Base-by-base conservation (phyloP, 2,113 vertebrate species). In the Dendropsophus ebraccatus region DNA sequence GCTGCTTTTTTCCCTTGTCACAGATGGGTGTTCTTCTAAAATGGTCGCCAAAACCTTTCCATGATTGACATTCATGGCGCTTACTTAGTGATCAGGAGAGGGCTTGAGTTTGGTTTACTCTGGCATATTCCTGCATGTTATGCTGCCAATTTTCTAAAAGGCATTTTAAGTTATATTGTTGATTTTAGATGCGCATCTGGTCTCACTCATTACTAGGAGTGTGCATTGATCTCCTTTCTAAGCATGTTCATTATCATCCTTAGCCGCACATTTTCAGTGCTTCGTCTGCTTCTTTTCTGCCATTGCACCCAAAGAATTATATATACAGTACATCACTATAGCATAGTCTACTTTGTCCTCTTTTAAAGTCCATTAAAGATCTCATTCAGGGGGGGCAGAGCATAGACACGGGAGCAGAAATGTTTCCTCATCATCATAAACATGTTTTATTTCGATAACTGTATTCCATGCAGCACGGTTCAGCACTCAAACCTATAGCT, bases 161-260 rank as follows among this genome's bases (percentile, higher is more conserved):
- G 37, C 35, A 73, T 73, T 73, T 47, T n/a, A 45, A 14, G 35
- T 72, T 45, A 73, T 23, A 45, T 73, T 47, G 72, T 45, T n/a
- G 37, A 74, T 74, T 74, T 74, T 47, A 74, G 72, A 13, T 37
- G 67, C 67, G 35, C 35, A 70, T 74, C 72, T 74, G 41, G 37
- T 73, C 72, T 47, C 10, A 8, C 72, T 28, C 41, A 49, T 74
- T 47, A 49, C 23, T 49, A 16, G 21, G 21, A 21, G 17, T 47
- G 17, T 0, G n/a, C 37, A 14, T 2, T 74, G 72, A 74, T 74
- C 72, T n/a, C 37, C 8, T 16, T 45, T 73, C 35, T 73, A 73
- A 73, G 41, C n/a, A 25, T n/a, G 23, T 49, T 28, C 23, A 74
- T 45, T 74, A 49, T 6, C 12, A 37, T 49, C 28, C 4, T 47